These are phyloP conservation scores for Thamnophis elegans DNA, from an alignment of 2,797 vertebrate species.

Conservation along the genomic window DNA sequence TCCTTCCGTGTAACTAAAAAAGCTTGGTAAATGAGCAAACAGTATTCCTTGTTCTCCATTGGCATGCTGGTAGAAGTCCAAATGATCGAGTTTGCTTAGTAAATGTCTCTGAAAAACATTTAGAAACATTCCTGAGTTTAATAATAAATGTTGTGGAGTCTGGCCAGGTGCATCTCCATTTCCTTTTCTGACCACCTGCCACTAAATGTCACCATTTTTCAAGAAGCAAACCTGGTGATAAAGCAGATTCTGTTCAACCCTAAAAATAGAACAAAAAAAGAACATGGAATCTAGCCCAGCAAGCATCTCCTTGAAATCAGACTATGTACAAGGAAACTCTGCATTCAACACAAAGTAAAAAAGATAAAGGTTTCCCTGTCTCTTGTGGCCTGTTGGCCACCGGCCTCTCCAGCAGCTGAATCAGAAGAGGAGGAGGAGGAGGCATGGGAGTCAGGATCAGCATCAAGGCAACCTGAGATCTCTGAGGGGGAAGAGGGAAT, in stretches of 20 bases:
- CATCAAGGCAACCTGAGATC: too few relatives aligned
- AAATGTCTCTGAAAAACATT: background rate
- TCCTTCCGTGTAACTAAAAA: background rate
- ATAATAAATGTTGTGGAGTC: background rate
- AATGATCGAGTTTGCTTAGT: background rate
- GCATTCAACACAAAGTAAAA: background rate
- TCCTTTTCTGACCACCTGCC: background rate
- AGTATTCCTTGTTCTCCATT: background rate
- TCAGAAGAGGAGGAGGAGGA: too few relatives aligned
- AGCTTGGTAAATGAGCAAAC: background rate
- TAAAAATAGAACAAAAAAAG: background rate
- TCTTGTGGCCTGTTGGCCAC: too few relatives aligned
- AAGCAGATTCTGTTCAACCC: background rate
- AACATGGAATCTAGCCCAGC: slow-evolving; percentile 9
- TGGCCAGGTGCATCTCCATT: background rate
- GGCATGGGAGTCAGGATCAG: too few relatives aligned
- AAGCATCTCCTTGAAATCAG: slow-evolving; percentile 18
- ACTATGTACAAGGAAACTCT: slow-evolving; percentile 1
- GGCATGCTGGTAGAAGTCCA: background rate
- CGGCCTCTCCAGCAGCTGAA: too few relatives aligned
- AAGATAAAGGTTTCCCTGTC: background rate
- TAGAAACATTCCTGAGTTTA: background rate
- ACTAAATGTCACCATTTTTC: background rate
- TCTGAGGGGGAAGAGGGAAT: too few relatives aligned
- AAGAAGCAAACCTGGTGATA: background rate